Conservation (phyloP, 2,888 invertebrate species). For the Chymomyza amoena region DNA sequence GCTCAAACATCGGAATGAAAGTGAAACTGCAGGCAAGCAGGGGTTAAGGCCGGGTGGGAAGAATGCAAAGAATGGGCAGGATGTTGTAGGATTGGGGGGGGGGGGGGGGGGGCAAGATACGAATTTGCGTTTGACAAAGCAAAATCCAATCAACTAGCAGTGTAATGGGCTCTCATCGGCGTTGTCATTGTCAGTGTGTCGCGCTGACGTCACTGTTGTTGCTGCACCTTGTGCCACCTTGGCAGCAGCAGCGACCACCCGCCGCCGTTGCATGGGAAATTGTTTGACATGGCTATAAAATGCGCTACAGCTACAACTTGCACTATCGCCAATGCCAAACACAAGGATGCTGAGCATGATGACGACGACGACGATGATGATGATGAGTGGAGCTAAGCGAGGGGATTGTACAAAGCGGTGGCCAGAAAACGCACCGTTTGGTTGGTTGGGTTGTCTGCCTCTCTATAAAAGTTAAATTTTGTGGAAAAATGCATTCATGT, state of each 20-base stretch:
- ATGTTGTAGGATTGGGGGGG: neutral
- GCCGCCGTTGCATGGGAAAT: neutral
- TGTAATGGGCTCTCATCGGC: neutral
- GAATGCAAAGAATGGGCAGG: neutral
- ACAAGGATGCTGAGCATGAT: neutral
- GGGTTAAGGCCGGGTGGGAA: neutral
- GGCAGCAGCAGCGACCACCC: neutral
- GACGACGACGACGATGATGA: neutral
- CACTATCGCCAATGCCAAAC: neutral
- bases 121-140: neutral
- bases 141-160: constrained; percentile 43
- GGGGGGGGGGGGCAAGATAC: neutral
- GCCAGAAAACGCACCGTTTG: neutral
- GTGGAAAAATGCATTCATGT: constrained; percentile 72
- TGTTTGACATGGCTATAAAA: constrained; percentile 2
- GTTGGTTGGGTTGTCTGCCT: constrained; percentile 1
- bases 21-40: neutral
- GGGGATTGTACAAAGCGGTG: neutral
- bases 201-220: neutral
- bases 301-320: neutral
- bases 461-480: constrained; percentile 64
- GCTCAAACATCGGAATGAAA: neutral
- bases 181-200: neutral
- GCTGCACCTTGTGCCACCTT: constrained; percentile 16
- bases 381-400: neutral